Base-by-base conservation (phyloP, 2,888 invertebrate species). In the Cheilosia soror region DNA sequence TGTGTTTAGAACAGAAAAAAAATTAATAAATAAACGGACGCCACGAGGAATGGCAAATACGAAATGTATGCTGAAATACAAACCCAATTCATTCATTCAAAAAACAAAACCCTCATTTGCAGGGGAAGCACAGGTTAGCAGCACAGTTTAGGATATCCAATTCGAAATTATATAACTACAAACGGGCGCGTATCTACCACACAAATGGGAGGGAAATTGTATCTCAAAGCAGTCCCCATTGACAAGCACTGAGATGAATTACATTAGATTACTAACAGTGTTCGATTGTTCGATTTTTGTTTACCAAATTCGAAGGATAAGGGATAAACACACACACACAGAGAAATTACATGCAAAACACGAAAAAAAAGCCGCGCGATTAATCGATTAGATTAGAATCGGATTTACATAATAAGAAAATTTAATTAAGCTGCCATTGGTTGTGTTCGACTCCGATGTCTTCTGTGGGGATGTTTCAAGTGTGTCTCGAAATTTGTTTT, bases 401-500 rank as follows among this genome's bases (percentile, higher is more conserved):
- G 80, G 80, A 84, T 84, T 84, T 84, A 62, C 84, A 84, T 84
- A 84, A 84, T 76, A 76, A 71, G 80, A 80, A 80, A 84, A 80
- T 80, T 80, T 75, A 84, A 84, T 80, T 84, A 84, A 80, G 75
- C 60, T 58, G 13, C 31, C 29, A 9, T 27, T 27, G 27, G 40
- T 58, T 42, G 57, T 20, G 31, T 27, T 42, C n/a, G 31, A 29
- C 51, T 51, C 60, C 37, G 40, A 27, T 71, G 27, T 47, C 44
- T 62, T 42, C 25, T 42, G 31, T 49, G 31, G 20, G 6, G 42
- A 73, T 53, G 55, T 53, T 13, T 66, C 31, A 58, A 53, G 78
- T 62, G 51, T 68, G 68, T 53, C 44, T 51, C 5, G 5, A 44
- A 53, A 29, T 53, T 25, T 33, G 60, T 62, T 60, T 62, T 57